These are phyloP conservation scores for Engystomops pustulosus DNA, from an alignment of 2,113 vertebrate genomes.

Conservation along the genomic window DNA sequence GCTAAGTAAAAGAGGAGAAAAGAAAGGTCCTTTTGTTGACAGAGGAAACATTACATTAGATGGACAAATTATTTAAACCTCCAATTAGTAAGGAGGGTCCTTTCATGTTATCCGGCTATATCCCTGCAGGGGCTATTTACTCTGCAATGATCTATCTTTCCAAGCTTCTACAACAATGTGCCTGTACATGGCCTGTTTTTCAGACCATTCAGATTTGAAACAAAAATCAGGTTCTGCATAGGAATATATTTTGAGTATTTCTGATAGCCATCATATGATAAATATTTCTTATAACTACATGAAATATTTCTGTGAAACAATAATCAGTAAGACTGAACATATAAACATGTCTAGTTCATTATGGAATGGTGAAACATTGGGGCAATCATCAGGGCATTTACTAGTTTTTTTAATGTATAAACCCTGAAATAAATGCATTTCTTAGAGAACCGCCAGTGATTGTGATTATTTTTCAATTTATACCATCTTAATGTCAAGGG, in stretches of 20 bases:
- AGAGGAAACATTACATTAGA: conserved; percentile 32
- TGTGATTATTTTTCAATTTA: too few relatives aligned
- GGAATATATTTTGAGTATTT: too few relatives aligned
- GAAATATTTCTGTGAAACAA: too few relatives aligned
- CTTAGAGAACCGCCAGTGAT: too few relatives aligned
- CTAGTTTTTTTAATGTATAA: too few relatives aligned
- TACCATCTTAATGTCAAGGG: too few relatives aligned
- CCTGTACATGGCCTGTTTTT: background rate
- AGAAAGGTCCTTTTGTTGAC: conserved; percentile 44
- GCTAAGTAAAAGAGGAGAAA: conserved; percentile 10
- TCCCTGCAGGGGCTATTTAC: conserved; percentile 28
- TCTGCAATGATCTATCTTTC: conserved; percentile 5
- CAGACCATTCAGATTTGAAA: background rate
- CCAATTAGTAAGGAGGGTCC: conserved; percentile 43
- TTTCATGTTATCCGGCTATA: conserved; percentile 25
- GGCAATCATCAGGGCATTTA: too few relatives aligned
- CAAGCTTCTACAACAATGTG: background rate
- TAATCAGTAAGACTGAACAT: background rate
- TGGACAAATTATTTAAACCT: conserved; percentile 35
- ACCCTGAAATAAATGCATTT: too few relatives aligned
- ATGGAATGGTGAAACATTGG: background rate
- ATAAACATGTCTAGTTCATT: background rate
- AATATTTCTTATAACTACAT: background rate
- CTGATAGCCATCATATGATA: background rate
- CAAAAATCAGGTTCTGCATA: background rate